Conservation (phyloP, 2,797 vertebrate genomes). For the Molossus molossus region DNA sequence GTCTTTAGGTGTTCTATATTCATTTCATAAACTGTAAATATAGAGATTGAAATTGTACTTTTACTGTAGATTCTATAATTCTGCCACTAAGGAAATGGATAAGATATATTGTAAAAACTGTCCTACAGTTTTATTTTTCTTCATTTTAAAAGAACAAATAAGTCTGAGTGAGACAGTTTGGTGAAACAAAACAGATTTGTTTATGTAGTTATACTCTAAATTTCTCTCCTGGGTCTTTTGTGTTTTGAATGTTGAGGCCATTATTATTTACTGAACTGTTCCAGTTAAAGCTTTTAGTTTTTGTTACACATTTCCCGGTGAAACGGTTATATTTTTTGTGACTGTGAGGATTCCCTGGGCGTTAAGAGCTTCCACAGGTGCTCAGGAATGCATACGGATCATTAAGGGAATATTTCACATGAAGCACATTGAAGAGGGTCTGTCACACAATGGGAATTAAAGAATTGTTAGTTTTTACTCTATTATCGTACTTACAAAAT, state of each 20-base stretch:
- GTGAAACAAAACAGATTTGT: constrained; percentile 42
- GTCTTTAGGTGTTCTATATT: not conserved
- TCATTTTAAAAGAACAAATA: not conserved
- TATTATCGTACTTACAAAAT: constrained; percentile 13
- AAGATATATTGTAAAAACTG: not conserved
- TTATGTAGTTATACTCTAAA: not conserved
- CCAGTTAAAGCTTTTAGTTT: constrained; percentile 29
- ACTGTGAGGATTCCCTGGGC: not conserved
- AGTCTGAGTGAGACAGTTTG: not conserved
- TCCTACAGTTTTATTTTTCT: constrained; percentile 17
- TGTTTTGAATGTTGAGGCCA: constrained; percentile 6
- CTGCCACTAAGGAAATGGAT: not conserved
- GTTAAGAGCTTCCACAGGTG: not conserved
- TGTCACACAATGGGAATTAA: not conserved
- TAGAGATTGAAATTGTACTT: constrained; percentile 7
- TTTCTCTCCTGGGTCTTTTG: constrained; percentile 26
- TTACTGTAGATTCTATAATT: not conserved
- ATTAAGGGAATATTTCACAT: constrained; percentile 11
- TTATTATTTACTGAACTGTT: constrained; percentile 52
- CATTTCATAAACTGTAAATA: constrained; percentile 23
- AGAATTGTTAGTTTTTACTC: not conserved
- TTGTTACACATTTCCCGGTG: constrained; percentile 13
- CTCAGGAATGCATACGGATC: not conserved
- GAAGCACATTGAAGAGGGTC: not conserved
- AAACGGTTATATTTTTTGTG: constrained; percentile 1